Evolutionary conservation across 1,140 invertebrate genomes (phyloP), one percentile per base, ranked within the genome.

Genomic region (Orchesella cincta): DNA sequence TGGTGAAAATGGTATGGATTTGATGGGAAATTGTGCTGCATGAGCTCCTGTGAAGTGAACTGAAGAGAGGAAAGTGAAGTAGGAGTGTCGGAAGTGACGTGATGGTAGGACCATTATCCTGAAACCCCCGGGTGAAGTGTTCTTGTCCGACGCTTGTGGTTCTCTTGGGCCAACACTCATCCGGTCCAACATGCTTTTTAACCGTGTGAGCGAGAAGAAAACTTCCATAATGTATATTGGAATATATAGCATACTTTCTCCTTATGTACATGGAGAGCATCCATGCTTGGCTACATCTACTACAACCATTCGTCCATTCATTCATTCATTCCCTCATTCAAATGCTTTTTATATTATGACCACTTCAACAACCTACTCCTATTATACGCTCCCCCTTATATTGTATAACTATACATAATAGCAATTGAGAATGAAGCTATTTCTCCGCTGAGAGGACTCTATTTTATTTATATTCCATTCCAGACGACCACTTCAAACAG

Each of bases 71-170:
- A 74, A 51, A 36, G 75, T 51, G 28, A 34, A 71, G 64, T 34
- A 29, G 75, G 76, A 77, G 70, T 73, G 71, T 77, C 76, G 76
- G 76, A 77, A 73, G 76, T 77, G 76, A 77, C 76, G 76, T 77
- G 76, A 77, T 67, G 35, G 64, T 62, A 54, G 70, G 76, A 73
- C 70, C 76, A 46, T 76, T 67, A 76, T 76, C 74, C 62, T 73
- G 46, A 67, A 71, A 77, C 51, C 62, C 39, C 39, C 20, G 70
- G 23, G 67, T 73, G 39, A 77, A 77, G 76, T 73, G 76, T 70
- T 29, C 51, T 77, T 77, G 64, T 77, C 54, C 46, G 46, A 73
- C 71, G 76, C 76, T 73, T 77, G 70, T 73, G 28, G 74, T 51
- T 77, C 70, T 77, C 76, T 77, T 57, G 76, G 76, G 76, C 70